Evolutionary conservation across 1,140 invertebrate genomes (phyloP), one percentile per base, ranked within the genome.

Genomic region (Drosophila paulistorum): DNA sequence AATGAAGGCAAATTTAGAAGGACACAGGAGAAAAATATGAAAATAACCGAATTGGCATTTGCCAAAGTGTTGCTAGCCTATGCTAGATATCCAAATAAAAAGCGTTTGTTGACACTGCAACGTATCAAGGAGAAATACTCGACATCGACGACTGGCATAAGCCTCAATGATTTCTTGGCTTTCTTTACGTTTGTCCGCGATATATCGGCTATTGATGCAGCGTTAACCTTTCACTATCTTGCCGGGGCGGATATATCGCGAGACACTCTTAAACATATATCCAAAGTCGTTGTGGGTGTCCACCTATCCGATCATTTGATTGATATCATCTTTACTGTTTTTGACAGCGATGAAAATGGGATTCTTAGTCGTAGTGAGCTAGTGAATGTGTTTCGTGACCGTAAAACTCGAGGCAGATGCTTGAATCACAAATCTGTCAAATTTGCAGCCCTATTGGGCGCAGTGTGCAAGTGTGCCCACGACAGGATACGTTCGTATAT

Each of bases 101-200:
- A 20, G 20, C 58, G 13, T 3, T 1, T 42, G 1, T 2, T 3
- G 0, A 67, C 26, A 0, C 55, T 76, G 2, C 9, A 54, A 9
- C 72, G 76, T 0, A 74, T 82, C 6, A 66, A 65, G 13, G 0
- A 39, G 10, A 77, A 66, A 20, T 79, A 71, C 7, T 54, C 41
- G 7, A 0, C 63, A 0, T 1, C 48, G 1, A 13, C 45, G 0
- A 33, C 4, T 0, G 83, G 83, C 0, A 60, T 86, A 1, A 76
- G 37, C 0, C 42, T 57, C 0, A 26, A 69, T 0, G 83, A 86
- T 1, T 86, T 74, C 5, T 10, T 71, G 69, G 6, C 41, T 3
- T 86, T 82, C n/a, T 74, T 74, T 3, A n/a, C 33, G 1, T 77
- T 87, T 30, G 35, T 82, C 0, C 42, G 66, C n/a, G 65, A 77